These are phyloP conservation scores for Equus quagga DNA, from an alignment of 2,113 vertebrate genomes.

Conservation along the genomic window DNA sequence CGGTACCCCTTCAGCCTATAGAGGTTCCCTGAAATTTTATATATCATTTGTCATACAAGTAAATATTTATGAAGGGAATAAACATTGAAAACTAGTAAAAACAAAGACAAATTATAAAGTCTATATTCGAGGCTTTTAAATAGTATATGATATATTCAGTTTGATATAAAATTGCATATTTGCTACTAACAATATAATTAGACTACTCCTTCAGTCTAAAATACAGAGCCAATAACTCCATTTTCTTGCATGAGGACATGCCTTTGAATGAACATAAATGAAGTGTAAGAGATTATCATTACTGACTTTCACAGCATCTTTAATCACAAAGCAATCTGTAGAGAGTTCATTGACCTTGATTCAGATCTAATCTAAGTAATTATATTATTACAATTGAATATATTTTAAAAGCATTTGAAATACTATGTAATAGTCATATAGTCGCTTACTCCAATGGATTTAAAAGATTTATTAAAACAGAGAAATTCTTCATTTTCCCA, in stretches of 20 bases:
- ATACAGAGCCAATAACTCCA: neutral
- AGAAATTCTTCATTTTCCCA: slow-evolving; percentile 26
- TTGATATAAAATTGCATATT: neutral
- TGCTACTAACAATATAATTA: slow-evolving; percentile 33
- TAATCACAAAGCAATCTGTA: slow-evolving; percentile 43
- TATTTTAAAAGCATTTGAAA: neutral
- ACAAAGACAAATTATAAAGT: neutral
- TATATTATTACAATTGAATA: slow-evolving; percentile 21
- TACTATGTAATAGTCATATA: neutral
- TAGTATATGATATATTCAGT: neutral
- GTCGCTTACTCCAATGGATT: neutral
- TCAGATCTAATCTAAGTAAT: slow-evolving; percentile 24
- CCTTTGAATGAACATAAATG: slow-evolving; percentile 40
- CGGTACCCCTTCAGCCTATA: neutral
- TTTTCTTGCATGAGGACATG: neutral
- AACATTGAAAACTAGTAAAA: neutral
- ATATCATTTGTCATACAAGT: neutral
- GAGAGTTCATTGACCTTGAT: slow-evolving; percentile 29
- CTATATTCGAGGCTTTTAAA: slow-evolving; percentile 6
- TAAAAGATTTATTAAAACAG: neutral
- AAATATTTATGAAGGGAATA: slow-evolving; percentile 32
- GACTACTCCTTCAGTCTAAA: neutral
- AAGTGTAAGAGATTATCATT: slow-evolving; percentile 12
- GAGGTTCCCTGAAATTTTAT: neutral
- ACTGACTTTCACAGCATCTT: neutral